Conservation (phyloP, 2,888 invertebrate species). For the Drosophila neutralis region DNA sequence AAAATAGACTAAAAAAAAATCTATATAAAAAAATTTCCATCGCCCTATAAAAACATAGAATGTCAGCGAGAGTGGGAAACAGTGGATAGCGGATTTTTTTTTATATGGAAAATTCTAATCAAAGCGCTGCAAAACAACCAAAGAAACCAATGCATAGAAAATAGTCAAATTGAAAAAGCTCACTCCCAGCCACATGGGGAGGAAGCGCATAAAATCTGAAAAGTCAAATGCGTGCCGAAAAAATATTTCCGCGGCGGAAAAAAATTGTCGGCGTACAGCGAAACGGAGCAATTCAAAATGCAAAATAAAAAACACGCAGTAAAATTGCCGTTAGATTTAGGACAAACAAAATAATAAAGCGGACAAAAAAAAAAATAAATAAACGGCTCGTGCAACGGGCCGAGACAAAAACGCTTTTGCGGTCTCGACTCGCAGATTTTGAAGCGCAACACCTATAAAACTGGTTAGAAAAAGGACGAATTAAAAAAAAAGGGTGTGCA, state of each 20-base stretch:
- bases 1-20: constrained; percentile 6
- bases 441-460: constrained; percentile 4
- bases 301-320: constrained; percentile 61
- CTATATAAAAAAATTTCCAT: constrained; percentile 18
- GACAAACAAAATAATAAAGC: constrained; percentile 62
- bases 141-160: constrained; percentile 40
- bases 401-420: constrained; percentile 64
- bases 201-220: constrained; percentile 48
- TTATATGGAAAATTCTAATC: constrained; percentile 74
- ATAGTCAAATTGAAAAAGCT: constrained; percentile 55
- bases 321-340: constrained; percentile 72
- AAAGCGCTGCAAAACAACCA: constrained; percentile 62
- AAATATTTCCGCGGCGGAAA: constrained; percentile 65
- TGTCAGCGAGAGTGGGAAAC: constrained; percentile 43
- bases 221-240: constrained; percentile 66
- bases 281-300: constrained; percentile 70
- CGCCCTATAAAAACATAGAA: constrained; percentile 46
- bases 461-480: not conserved
- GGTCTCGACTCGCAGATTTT: constrained; percentile 63
- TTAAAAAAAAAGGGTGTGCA: constrained; percentile 15
- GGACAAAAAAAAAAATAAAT: constrained; percentile 25
- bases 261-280: constrained; percentile 44
- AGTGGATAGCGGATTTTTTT: constrained; percentile 49
- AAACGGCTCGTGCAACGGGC: constrained; percentile 39
- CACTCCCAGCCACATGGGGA: constrained; percentile 27